These are phyloP conservation scores for Typhlichthys eigenmanni DNA, from an alignment of 2,797 vertebrate genomes.

Conservation along the genomic window DNA sequence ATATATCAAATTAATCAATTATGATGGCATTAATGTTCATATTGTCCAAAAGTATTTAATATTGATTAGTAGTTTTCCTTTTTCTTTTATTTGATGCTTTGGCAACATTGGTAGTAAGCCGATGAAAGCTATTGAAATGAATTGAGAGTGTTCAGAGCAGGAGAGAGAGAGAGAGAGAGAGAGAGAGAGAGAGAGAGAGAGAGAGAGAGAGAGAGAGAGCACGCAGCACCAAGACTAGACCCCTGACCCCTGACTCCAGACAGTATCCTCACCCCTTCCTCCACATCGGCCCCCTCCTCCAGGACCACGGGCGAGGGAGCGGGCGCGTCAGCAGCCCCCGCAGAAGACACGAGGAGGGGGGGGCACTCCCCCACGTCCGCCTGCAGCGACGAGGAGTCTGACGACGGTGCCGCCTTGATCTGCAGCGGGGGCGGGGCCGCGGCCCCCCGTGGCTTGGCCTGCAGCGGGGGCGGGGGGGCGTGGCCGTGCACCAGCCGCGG, in stretches of 20 bases:
- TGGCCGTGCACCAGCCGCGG: constrained; percentile 84
- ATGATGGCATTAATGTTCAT: too few species aligned
- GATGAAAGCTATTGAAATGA: too few species aligned
- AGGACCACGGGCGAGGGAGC: constrained; percentile 55
- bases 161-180: constrained; percentile 34
- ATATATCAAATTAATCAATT: too few species aligned
- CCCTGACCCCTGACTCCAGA: too few species aligned
- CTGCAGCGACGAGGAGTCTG: constrained; percentile 59
- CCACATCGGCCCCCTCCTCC: constrained; percentile 61
- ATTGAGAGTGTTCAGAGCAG: background rate
- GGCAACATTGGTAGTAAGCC: too few species aligned
- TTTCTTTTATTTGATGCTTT: too few species aligned
- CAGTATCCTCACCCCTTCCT: constrained; percentile 61
- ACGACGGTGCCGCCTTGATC: constrained; percentile 79
- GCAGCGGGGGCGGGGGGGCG: constrained; percentile 83
- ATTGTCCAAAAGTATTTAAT: too few species aligned
- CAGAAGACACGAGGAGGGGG: constrained; percentile 73
- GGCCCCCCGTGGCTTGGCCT: constrained; percentile 76
- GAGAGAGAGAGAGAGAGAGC: background rate
- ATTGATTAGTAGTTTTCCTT: too few species aligned
- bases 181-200: background rate
- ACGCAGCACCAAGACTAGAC: background rate
- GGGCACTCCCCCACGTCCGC: constrained; percentile 42
- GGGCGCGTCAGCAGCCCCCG: constrained; percentile 30
- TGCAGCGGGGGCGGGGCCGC: constrained; percentile 82